A percentile compares a stretch with the other conserved stretches of the same genome.
phyloP scores from a whole-genome alignment of 2,888 invertebrate genomes.

The Boloria selene region DNA sequence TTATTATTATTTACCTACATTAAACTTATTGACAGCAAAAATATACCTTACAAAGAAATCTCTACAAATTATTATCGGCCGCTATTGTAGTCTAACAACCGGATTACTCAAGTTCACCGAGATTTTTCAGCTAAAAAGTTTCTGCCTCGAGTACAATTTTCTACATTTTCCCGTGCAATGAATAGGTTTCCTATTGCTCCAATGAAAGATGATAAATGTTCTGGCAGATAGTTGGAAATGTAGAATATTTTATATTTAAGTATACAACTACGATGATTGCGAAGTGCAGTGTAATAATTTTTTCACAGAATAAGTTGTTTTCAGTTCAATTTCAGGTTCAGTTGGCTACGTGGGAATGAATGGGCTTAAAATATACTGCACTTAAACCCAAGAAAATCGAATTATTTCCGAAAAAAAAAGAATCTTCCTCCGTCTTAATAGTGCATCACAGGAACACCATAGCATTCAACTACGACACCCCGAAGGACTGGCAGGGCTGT shows the following conservation, averaged over 20 bases:
- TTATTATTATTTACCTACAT: too few relatives aligned
- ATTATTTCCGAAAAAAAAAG: too few relatives aligned
- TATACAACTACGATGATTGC: neutral
- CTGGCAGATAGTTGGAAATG: slow-evolving; percentile 16
- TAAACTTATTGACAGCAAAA: neutral
- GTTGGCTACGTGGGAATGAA: too few relatives aligned
- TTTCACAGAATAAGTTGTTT: too few relatives aligned
- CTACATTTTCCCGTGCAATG: slow-evolving; percentile 16
- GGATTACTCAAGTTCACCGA: slow-evolving; percentile 15
- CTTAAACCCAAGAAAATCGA: too few relatives aligned
- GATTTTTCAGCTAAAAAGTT: slow-evolving; percentile 17
- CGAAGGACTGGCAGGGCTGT: too few relatives aligned
- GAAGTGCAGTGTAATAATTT: too few relatives aligned
- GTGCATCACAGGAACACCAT: too few relatives aligned
- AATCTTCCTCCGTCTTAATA: too few relatives aligned
- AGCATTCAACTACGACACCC: too few relatives aligned
- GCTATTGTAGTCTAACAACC: slow-evolving; percentile 11
- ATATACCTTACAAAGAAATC: neutral
- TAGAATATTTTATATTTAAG: slow-evolving; percentile 9
- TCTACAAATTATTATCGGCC: neutral
- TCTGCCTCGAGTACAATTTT: slow-evolving; percentile 8
- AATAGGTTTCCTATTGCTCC: slow-evolving; percentile 16
- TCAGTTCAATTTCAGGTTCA: too few relatives aligned
- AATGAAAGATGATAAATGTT: slow-evolving; percentile 19
- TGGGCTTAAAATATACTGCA: too few relatives aligned